phyloP scores from a whole-genome alignment of 2,113 vertebrate species.

The Solenodon paradoxus region DNA sequence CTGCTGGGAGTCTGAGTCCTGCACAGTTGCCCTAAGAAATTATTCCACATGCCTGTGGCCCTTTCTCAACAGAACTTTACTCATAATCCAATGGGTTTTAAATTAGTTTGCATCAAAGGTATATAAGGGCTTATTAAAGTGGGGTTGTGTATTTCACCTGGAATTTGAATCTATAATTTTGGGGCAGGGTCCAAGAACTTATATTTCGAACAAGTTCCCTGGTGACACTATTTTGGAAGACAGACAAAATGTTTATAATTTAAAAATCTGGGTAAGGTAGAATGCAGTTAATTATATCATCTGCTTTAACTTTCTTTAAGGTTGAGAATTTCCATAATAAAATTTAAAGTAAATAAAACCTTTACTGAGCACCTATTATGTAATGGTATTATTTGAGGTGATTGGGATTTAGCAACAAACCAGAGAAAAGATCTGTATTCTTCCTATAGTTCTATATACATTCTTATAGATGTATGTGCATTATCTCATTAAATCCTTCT shows the following conservation, averaged over 20 bases:
- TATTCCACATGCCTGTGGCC: not conserved
- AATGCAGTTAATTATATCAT: not conserved
- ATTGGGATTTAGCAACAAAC: not conserved
- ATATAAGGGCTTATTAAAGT: not conserved
- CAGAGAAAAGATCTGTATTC: not conserved
- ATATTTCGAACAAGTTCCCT: no score
- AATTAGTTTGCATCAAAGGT: not conserved
- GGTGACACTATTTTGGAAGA: conserved; percentile 15
- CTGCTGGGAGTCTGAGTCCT: not conserved
- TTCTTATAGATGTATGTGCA: not conserved
- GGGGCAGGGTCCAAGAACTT: no score
- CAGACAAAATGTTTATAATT: not conserved
- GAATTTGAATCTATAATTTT: no score
- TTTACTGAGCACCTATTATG: not conserved
- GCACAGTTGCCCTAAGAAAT: not conserved
- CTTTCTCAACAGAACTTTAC: not conserved
- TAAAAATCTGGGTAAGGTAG: not conserved
- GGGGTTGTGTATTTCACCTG: no score
- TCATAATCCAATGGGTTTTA: not conserved
- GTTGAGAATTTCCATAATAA: not conserved
- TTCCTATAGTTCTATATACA: not conserved
- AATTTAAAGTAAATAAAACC: not conserved
- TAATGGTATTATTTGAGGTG: not conserved
- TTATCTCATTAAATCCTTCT: not conserved
- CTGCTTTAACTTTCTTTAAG: not conserved